phyloP scores from a whole-genome alignment of 2,888 invertebrate genomes.

The Melanchra persicariae region DNA sequence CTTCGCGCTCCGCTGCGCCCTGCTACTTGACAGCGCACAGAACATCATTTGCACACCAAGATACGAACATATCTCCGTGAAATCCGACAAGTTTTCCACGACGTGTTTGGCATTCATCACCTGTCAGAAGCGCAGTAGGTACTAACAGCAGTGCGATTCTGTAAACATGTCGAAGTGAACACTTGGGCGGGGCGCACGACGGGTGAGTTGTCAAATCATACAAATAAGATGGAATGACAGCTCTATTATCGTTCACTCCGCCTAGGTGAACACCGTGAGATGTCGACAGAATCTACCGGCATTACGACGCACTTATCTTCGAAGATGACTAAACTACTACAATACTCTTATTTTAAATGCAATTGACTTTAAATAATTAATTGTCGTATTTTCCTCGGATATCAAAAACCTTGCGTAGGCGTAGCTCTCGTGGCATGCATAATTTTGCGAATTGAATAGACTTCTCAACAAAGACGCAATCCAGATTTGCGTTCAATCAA shows the following conservation, averaged over 20 bases:
- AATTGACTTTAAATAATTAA: slow-evolving; percentile 44
- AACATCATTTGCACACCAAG: slow-evolving; percentile 72
- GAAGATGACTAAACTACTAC: slow-evolving; percentile 35
- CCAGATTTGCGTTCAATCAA: slow-evolving; percentile 6
- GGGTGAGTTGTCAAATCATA: too few species aligned
- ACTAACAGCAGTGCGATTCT: too few species aligned
- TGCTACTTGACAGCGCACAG: slow-evolving; percentile 69
- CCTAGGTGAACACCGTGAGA: too few species aligned
- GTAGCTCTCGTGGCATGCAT: slow-evolving; percentile 59
- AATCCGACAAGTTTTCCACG: slow-evolving; percentile 44
- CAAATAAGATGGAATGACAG: too few species aligned
- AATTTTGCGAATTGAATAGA: slow-evolving; percentile 47
- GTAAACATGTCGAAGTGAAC: too few species aligned
- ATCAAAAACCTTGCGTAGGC: slow-evolving; percentile 53
- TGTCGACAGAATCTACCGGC: too few species aligned
- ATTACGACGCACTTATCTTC: slow-evolving; percentile 15
- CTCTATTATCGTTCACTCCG: too few species aligned
- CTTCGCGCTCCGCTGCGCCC: slow-evolving; percentile 84
- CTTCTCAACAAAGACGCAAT: slow-evolving; percentile 33
- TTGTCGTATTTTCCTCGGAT: slow-evolving; percentile 46
- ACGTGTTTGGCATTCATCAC: slow-evolving; percentile 30
- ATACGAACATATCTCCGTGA: slow-evolving; percentile 48
- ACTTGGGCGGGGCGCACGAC: too few species aligned
- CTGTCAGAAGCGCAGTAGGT: slow-evolving; percentile 10
- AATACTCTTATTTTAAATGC: slow-evolving; percentile 12